These are phyloP conservation scores for Lutraria lutraria DNA, from an alignment of 2,888 invertebrate species.

Conservation along the genomic window DNA sequence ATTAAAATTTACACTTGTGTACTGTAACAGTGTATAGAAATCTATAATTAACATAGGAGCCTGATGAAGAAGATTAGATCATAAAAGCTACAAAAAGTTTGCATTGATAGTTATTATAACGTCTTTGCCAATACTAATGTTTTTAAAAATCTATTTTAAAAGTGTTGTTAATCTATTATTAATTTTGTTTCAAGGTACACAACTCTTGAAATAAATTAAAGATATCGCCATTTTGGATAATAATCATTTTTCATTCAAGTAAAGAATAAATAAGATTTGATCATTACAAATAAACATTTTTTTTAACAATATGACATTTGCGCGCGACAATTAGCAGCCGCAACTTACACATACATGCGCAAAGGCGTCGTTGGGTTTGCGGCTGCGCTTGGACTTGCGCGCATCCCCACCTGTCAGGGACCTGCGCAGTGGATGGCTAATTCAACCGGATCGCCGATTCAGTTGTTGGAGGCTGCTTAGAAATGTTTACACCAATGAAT, in stretches of 20 bases:
- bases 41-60: no score
- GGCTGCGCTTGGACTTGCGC: slow-evolving; percentile 99
- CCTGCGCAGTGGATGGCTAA: slow-evolving; percentile 60
- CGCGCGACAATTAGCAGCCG: slow-evolving; percentile 43
- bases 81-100: no score
- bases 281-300: neutral
- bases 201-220: neutral
- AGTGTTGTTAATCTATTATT: no score
- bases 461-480: neutral
- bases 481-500: neutral
- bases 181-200: neutral
- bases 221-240: neutral
- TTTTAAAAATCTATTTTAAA: no score
- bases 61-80: no score
- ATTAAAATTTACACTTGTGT: no score
- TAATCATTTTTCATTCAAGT: neutral
- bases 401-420: slow-evolving; percentile 60
- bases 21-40: no score
- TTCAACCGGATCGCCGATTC: slow-evolving; percentile 13
- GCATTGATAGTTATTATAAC: no score
- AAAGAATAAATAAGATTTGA: neutral
- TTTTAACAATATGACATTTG: slow-evolving; percentile 36
- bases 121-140: no score
- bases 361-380: slow-evolving; percentile 87
- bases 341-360: slow-evolving; percentile 73